Base-by-base conservation (phyloP, 2,888 invertebrate species). In the Tetragonisca angustula region DNA sequence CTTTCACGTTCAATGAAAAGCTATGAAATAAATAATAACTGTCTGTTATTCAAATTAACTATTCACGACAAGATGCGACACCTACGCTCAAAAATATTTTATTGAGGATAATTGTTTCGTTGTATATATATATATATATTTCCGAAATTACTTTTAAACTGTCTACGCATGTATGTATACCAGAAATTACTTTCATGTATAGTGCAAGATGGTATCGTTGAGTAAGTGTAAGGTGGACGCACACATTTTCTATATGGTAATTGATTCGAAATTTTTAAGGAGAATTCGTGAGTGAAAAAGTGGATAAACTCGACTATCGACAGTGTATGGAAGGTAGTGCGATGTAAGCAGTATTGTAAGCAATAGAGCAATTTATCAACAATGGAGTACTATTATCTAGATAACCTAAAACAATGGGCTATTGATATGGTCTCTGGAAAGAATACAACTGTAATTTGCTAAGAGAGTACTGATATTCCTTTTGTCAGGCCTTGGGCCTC, bases 341-440 rank as follows among this genome's bases (percentile, higher is more conserved):
- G 50, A 52, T 36, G 32, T 36, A 56, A 27, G 27, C 65, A 24
- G 65, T 50, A 75, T 56, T 75, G 74, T 75, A 75, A 75, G 65
- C 74, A 75, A 75, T 75, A 75, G 74, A 75, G 74, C 74, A 75
- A 75, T 75, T 75, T 75, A 75, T 74, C 74, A 75, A 75, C 74
- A 75, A 75, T 75, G 27, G 74, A 54, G 74, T 21, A 65, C 74
- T 67, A 75, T 75, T 75, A 75, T 56, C 65, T 65, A 65, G 74
- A 75, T 65, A 67, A 56, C 54, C 24, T 67, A 67, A 75, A 75
- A 75, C 74, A 75, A 75, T 75, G 17, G 74, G 54, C 74, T 65
- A 75, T 75, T 75, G 74, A 67, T 75, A 67, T 15, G 54, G 36
- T 17, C 43, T 19, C 15, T 27, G 54, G 54, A 75, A 67, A 75